These are phyloP conservation scores for Tenebrio molitor DNA, from an alignment of 1,140 invertebrate species.

Conservation along the genomic window DNA sequence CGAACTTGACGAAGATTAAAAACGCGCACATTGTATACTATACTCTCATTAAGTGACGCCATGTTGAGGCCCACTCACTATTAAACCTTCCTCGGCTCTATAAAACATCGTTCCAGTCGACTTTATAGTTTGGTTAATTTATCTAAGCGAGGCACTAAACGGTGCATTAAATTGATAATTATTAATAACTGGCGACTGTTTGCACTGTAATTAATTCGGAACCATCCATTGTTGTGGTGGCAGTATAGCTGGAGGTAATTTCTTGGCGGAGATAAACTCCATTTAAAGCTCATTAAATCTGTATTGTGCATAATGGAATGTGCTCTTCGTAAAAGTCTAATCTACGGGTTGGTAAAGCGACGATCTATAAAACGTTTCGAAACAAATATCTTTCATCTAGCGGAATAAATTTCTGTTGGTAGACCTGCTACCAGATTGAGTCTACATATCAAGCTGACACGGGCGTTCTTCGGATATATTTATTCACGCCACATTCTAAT, in stretches of 20 bases:
- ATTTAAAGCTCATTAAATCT: slow-evolving; percentile 32
- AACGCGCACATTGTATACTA: slow-evolving; percentile 32
- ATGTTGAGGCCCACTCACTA: slow-evolving; percentile 42
- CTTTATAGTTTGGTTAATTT: slow-evolving; percentile 38
- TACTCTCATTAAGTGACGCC: slow-evolving; percentile 44
- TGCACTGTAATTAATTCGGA: slow-evolving; percentile 18
- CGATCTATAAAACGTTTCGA: slow-evolving; percentile 1
- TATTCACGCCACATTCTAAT: slow-evolving; percentile 34
- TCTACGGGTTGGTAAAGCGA: neutral
- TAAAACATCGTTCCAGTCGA: slow-evolving; percentile 23
- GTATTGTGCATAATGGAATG: slow-evolving; percentile 24
- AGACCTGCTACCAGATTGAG: slow-evolving; percentile 2
- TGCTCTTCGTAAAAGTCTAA: neutral
- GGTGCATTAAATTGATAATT: slow-evolving; percentile 35
- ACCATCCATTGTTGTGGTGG: slow-evolving; percentile 1
- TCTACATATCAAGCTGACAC: slow-evolving; percentile 34
- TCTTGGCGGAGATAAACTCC: slow-evolving; percentile 11
- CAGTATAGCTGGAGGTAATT: slow-evolving; percentile 5
- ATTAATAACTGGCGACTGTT: slow-evolving; percentile 26
- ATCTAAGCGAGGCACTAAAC: slow-evolving; percentile 25
- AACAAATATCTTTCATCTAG: slow-evolving; percentile 6
- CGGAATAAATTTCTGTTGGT: slow-evolving; percentile 19
- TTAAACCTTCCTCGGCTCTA: slow-evolving; percentile 28
- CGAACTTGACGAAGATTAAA: slow-evolving; percentile 41
- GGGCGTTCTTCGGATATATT: slow-evolving; percentile 11